These are phyloP conservation scores for Amphipyra berbera DNA, from an alignment of 2,888 invertebrate genomes.

Conservation along the genomic window DNA sequence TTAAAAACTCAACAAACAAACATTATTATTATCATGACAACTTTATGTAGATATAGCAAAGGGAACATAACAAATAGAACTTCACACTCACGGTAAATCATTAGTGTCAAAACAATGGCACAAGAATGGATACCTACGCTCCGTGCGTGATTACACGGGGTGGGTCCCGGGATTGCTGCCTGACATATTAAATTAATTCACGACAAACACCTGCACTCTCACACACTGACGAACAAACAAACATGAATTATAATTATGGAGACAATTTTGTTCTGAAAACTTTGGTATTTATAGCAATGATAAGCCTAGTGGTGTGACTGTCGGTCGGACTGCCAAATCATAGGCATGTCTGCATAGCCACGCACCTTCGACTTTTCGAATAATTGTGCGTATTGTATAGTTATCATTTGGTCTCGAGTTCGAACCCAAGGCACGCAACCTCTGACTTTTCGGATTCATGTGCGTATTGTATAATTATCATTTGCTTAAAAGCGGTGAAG, in stretches of 20 bases:
- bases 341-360: too few relatives aligned
- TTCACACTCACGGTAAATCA: conserved; percentile 59
- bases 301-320: too few relatives aligned
- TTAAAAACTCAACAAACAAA: conserved; percentile 24
- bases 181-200: conserved; percentile 67
- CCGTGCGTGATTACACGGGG: conserved; percentile 55
- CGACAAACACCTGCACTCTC: conserved; percentile 64
- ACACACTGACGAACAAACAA: conserved; percentile 53
- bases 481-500: too few relatives aligned
- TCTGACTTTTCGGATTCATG: too few relatives aligned
- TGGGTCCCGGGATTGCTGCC: conserved; percentile 41
- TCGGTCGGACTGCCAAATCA: too few relatives aligned
- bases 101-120: conserved; percentile 62
- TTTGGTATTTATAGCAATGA: conserved; percentile 17
- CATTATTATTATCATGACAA: background rate
- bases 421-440: too few relatives aligned
- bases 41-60: conserved; percentile 18
- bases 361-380: too few relatives aligned
- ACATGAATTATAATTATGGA: conserved; percentile 41
- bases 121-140: conserved; percentile 56
- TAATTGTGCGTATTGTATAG: too few relatives aligned
- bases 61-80: conserved; percentile 41
- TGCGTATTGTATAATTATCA: too few relatives aligned
- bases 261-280: conserved; percentile 25
- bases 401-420: too few relatives aligned